These are phyloP conservation scores for Lophotriccus pileatus DNA, from an alignment of 2,797 vertebrate genomes.

Conservation along the genomic window DNA sequence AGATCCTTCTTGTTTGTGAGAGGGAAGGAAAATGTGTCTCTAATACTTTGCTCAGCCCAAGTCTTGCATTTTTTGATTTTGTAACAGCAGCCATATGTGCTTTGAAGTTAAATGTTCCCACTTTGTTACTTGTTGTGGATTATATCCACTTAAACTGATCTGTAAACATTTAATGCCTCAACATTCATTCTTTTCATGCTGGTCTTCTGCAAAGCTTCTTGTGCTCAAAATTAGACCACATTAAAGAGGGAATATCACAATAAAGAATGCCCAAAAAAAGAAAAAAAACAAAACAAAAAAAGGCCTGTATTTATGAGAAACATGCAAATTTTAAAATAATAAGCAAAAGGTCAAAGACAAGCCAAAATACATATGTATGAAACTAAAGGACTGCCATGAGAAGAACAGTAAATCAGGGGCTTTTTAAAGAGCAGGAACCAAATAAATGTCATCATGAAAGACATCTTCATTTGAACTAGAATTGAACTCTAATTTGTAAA, in stretches of 20 bases:
- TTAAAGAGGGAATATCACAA: constrained; percentile 80
- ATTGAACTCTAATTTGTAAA: constrained; percentile 59
- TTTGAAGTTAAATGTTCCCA: constrained; percentile 84
- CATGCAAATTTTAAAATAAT: constrained; percentile 76
- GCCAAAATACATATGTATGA: constrained; percentile 63
- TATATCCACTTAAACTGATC: constrained; percentile 83
- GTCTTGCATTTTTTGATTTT: constrained; percentile 77
- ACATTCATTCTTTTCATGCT: constrained; percentile 78
- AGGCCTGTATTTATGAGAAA: constrained; percentile 76
- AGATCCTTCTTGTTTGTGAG: constrained; percentile 36
- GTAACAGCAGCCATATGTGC: constrained; percentile 82
- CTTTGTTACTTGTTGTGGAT: constrained; percentile 85
- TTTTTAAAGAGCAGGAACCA: constrained; percentile 51
- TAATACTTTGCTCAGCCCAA: constrained; percentile 74
- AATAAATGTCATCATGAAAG: constrained; percentile 63
- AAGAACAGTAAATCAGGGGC: constrained; percentile 46
- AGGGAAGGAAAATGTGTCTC: constrained; percentile 43
- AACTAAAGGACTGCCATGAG: constrained; percentile 34
- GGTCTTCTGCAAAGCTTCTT: constrained; percentile 77
- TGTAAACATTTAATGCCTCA: constrained; percentile 81
- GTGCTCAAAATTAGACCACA: constrained; percentile 80
- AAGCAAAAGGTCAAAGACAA: constrained; percentile 64
- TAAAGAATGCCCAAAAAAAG: constrained; percentile 74
- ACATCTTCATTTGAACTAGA: constrained; percentile 62
- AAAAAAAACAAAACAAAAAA: constrained; percentile 31